Evolutionary conservation across 2,113 vertebrate genomes (phyloP).

Genomic region (Greenwoodochromis staneri): DNA sequence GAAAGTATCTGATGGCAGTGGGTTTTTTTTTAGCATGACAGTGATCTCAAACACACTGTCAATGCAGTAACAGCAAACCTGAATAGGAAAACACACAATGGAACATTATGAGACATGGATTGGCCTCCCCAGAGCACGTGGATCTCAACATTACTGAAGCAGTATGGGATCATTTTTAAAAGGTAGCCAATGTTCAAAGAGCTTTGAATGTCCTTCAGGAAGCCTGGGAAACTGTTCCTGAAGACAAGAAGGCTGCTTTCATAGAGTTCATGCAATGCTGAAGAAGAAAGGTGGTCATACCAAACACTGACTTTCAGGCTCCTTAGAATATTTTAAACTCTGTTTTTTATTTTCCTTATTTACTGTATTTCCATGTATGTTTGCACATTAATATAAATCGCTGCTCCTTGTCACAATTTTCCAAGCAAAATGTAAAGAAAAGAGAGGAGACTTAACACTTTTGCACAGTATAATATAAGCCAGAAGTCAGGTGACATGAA

Average conservation of each 20-base stretch:
- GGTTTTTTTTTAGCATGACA: not conserved
- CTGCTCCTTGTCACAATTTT: not conserved
- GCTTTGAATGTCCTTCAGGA: not conserved
- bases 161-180: not conserved
- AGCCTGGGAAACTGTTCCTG: not conserved
- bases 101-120: not conserved
- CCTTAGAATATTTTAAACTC: not conserved
- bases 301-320: not conserved
- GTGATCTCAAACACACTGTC: not conserved
- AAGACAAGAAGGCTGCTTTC: fast-evolving
- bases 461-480: not conserved
- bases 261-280: not conserved
- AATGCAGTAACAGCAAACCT: not conserved
- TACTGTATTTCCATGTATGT: not conserved
- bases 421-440: not conserved
- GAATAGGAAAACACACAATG: not conserved
- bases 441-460: not conserved
- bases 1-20: not conserved
- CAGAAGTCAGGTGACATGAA: not conserved
- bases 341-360: not conserved
- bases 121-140: not conserved
- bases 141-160: not conserved
- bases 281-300: not conserved
- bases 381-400: not conserved
- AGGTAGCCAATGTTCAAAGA: not conserved